Evolutionary conservation across 1,140 invertebrate species (phyloP).

Genomic region (Laupala kohalensis): DNA sequence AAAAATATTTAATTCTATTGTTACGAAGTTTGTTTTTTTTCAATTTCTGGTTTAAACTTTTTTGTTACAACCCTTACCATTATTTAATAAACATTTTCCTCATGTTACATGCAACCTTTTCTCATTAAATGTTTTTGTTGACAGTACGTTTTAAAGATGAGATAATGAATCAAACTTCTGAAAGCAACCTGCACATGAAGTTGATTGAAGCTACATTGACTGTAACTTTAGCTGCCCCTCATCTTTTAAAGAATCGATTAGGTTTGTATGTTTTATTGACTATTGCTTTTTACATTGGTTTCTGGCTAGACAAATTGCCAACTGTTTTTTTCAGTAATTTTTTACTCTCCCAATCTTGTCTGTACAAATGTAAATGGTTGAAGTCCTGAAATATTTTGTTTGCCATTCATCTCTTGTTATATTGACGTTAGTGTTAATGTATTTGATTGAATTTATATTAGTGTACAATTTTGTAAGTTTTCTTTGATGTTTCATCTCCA

Average conservation of each 20-base stretch:
- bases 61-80: not conserved
- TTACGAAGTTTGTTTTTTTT: too few species aligned
- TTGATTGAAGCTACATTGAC: conserved; percentile 19
- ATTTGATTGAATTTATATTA: too few species aligned
- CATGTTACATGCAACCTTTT: not conserved
- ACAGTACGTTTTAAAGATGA: not conserved
- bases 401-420: too few species aligned
- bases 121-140: not conserved
- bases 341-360: too few species aligned
- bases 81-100: not conserved
- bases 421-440: too few species aligned
- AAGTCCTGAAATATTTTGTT: too few species aligned
- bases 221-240: conserved; percentile 15
- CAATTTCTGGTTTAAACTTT: not conserved
- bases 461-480: too few species aligned
- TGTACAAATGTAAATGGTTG: too few species aligned
- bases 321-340: too few species aligned
- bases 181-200: conserved; percentile 17
- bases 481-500: too few species aligned
- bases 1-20: too few species aligned
- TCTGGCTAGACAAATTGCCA: too few species aligned
- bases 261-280: not conserved
- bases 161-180: not conserved
- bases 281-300: not conserved
- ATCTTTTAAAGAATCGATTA: conserved; percentile 11